A percentile compares a stretch with the other conserved stretches of the same genome.
Conservation (phyloP, 2,113 vertebrate genomes). For the Hemicordylus capensis region DNA sequence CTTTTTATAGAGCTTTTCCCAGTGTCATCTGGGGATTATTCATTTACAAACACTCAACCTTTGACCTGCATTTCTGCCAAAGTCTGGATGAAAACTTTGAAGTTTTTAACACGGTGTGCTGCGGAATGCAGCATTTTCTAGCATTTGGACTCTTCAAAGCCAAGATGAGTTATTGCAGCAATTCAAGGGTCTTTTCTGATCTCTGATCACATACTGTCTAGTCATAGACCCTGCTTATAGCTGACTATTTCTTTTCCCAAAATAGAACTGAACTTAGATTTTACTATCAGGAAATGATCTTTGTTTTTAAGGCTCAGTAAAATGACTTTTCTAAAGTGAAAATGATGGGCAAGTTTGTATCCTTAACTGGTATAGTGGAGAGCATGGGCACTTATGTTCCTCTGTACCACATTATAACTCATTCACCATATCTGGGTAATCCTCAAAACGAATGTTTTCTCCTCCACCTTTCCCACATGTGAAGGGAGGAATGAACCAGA, state of each 20-base stretch:
- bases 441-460: too few species aligned
- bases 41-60: conserved; percentile 74
- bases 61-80: conserved; percentile 69
- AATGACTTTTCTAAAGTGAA: too few species aligned
- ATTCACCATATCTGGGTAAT: too few species aligned
- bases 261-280: background rate
- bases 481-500: too few species aligned
- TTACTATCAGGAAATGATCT: background rate
- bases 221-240: background rate
- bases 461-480: too few species aligned
- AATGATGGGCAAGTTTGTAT: too few species aligned
- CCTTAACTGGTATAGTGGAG: too few species aligned
- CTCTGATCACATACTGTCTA: background rate
- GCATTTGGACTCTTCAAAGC: conserved; percentile 54
- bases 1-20: conserved; percentile 57
- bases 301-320: background rate
- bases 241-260: background rate
- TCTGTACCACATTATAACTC: too few species aligned
- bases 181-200: conserved; percentile 13
- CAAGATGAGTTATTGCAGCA: conserved; percentile 53
- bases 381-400: too few species aligned
- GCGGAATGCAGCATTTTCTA: conserved; percentile 54
- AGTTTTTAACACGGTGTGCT: conserved; percentile 51
- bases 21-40: conserved; percentile 74
- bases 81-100: conserved; percentile 72